Evolutionary conservation across 53 echinoderm and acorn worm genomes (phyloP), one percentile per base, ranked within the genome.

Genomic region (Hippasteria phrygiana): DNA sequence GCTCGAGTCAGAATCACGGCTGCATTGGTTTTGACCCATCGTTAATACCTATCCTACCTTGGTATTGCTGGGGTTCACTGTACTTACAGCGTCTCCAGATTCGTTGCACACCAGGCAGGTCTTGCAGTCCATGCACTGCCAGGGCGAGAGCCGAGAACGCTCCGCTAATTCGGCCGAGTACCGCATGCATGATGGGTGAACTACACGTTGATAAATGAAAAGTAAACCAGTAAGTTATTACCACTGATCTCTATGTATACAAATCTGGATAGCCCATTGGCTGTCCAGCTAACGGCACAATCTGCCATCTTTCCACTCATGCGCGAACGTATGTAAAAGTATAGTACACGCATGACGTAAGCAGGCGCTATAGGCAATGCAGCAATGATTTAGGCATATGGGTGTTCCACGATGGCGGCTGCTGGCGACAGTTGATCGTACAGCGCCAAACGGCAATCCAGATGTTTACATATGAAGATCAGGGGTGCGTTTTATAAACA

Each of bases 121-220:
- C 80, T 98, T 98, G 86, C 99, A 98, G 47, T 98, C 94, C 77
- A 98, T 95, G 75, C 99, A 98, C 78, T 98, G 99, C 99, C 99
- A 98, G 47, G 99, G 99, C 39, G 96, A 98, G 67, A 96, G 83
- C 12, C 96, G 90, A 8, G 99, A 91, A 55, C 96, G 73, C 72
- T 95, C 96, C 6, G 99, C 99, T 45, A 98, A 84, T 74, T 92
- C 89, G 39, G 89, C 73, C 70, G 99, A 96, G 87, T 98, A 98
- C 66, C 96, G 94, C 99, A 98, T 98, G 66, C 99, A 98, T 24
- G 99, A 94, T 48, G 99, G 99, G 89, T 98, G 99, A 43, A 96
- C 99, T 97, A 91, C 4, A 73, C 36, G 73, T 14, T 11, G 29
- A 11, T 43, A 80, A 54, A 9, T 16, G 10, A 38, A 46, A 47